A percentile compares a stretch with the other conserved stretches of the same genome.
These are phyloP conservation scores for Lordiphosa clarofinis DNA, from an alignment of 1,140 invertebrate genomes.

Conservation along the genomic window DNA sequence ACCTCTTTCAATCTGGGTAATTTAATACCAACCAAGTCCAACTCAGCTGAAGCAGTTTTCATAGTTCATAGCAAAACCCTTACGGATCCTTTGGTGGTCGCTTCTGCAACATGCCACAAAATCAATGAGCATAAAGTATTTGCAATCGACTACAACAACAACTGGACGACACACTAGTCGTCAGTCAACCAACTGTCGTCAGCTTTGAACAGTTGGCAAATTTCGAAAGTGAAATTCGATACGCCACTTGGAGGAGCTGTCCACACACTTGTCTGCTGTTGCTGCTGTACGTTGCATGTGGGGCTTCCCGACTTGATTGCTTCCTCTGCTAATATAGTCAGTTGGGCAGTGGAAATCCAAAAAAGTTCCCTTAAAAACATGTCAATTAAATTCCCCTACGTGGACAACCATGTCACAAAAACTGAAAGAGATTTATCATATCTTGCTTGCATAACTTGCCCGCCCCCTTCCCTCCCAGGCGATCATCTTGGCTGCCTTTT, in stretches of 20 bases:
- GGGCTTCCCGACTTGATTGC: no score
- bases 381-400: no score
- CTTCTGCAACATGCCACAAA: constrained; percentile 31
- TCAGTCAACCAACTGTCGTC: constrained; percentile 15
- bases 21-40: constrained; percentile 1
- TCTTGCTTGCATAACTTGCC: no score
- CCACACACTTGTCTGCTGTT: constrained; percentile 5
- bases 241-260: constrained; percentile 7
- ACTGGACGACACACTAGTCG: constrained; percentile 1
- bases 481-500: constrained; percentile 32
- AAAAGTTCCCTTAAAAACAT: no score
- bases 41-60: constrained; percentile 3
- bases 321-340: no score
- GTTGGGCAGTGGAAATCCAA: no score
- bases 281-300: constrained; percentile 7
- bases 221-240: constrained; percentile 33
- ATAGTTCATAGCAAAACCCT: constrained; percentile 1
- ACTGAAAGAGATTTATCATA: no score
- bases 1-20: constrained; percentile 1
- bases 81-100: constrained; percentile 5
- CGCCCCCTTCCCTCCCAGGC: background rate
- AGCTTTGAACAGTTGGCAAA: constrained; percentile 24
- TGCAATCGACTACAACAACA: constrained; percentile 12
- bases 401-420: no score
- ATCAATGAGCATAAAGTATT: constrained; percentile 35